These are phyloP conservation scores for Taeniopygia guttata DNA, from an alignment of 2,797 vertebrate species.

Conservation along the genomic window DNA sequence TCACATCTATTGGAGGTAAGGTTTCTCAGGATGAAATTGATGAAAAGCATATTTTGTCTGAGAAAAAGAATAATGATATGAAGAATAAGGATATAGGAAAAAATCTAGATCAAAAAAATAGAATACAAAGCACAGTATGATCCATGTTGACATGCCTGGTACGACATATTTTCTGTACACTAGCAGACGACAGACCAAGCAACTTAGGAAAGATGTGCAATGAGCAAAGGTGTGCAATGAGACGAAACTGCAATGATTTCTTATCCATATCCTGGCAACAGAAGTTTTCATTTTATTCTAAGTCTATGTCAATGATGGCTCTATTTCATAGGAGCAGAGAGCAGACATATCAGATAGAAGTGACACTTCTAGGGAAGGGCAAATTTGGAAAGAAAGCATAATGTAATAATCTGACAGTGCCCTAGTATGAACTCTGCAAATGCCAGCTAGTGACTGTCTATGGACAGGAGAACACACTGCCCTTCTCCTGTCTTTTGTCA, in stretches of 20 bases:
- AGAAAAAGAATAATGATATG: not conserved
- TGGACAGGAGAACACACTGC: not conserved
- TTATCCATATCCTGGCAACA: not conserved
- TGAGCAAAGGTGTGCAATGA: not conserved
- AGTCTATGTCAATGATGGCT: not conserved
- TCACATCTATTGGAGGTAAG: not conserved
- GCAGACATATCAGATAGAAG: not conserved
- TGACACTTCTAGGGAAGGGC: not conserved
- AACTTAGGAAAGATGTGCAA: not conserved
- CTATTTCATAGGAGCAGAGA: not conserved
- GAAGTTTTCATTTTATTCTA: not conserved
- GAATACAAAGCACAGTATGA: not conserved
- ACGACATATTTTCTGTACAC: not conserved
- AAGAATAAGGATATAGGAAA: not conserved
- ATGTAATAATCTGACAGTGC: not conserved
- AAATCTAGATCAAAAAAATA: not conserved
- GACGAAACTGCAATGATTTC: not conserved
- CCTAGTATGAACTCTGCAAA: not conserved
- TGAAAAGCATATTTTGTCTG: not conserved
- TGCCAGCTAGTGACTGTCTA: not conserved
- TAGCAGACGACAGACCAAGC: not conserved
- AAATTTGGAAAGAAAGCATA: not conserved
- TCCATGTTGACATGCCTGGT: not conserved
- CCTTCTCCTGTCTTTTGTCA: not conserved
- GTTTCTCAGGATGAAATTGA: not conserved